Evolutionary conservation across 2,113 vertebrate species (phyloP).

Genomic region (Silurus asotus): DNA sequence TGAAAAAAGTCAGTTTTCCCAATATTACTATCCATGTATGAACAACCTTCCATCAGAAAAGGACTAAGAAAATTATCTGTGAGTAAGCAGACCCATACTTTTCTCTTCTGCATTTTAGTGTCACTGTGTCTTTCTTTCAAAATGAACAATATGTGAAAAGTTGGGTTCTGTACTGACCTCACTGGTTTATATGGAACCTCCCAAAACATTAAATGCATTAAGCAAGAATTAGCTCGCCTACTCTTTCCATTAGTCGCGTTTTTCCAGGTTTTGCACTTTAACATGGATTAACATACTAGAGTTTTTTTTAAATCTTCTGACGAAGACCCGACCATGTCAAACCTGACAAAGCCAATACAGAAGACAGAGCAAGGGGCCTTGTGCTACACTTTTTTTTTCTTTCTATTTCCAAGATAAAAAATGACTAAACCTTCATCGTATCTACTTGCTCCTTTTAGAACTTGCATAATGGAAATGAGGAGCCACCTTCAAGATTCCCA

Average conservation of each 20-base stretch:
- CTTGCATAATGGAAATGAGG: not conserved
- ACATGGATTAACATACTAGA: slow-evolving; percentile 25
- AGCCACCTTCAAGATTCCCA: slow-evolving; percentile 1
- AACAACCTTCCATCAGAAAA: not conserved
- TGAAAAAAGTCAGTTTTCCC: no score
- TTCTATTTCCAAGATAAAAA: not conserved
- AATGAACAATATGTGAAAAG: slow-evolving; percentile 2
- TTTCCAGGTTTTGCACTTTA: slow-evolving; percentile 47
- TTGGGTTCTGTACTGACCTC: slow-evolving; percentile 8
- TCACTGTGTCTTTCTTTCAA: not conserved
- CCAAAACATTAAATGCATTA: slow-evolving; percentile 8
- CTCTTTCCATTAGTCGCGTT: slow-evolving; percentile 18
- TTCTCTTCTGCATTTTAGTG: not conserved
- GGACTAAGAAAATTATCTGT: no score
- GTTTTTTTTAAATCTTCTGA: slow-evolving; percentile 38
- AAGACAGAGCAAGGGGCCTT: slow-evolving; percentile 2
- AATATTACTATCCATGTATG: no score
- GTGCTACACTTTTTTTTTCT: not conserved
- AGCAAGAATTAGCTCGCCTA: not conserved
- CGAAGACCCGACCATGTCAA: slow-evolving; percentile 26
- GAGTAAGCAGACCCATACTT: no score
- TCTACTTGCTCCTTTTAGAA: not conserved
- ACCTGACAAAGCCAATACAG: slow-evolving; percentile 36
- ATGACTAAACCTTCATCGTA: not conserved
- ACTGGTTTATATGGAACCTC: not conserved